Evolutionary conservation across 2,113 vertebrate species (phyloP).

Genomic region (Sorex fumeus): DNA sequence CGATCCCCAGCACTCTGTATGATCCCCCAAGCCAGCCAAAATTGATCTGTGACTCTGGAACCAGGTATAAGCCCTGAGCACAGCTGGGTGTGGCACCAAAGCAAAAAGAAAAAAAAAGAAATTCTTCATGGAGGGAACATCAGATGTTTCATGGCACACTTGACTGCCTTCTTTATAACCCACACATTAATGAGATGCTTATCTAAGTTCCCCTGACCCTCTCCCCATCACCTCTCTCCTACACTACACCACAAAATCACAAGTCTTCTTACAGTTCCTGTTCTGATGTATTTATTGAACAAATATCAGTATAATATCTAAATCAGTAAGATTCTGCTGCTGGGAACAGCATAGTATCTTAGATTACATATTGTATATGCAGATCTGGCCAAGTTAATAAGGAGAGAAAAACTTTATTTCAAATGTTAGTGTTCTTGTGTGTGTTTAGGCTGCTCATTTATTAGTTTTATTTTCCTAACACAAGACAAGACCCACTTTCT

Average conservation of each 20-base stretch:
- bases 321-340: background rate
- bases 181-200: background rate
- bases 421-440: background rate
- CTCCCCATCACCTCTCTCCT: background rate
- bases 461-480: constrained; percentile 52
- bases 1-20: no score
- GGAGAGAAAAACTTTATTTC: background rate
- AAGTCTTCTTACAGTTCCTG: background rate
- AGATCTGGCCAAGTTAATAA: constrained; percentile 31
- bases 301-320: background rate
- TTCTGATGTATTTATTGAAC: background rate
- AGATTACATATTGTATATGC: background rate
- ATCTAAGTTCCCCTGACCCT: background rate
- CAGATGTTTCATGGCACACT: background rate
- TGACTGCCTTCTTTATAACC: background rate
- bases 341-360: background rate
- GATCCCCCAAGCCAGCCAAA: no score
- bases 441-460: background rate
- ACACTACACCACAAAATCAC: background rate
- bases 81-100: no score
- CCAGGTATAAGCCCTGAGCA: no score
- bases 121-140: background rate
- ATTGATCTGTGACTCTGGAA: no score
- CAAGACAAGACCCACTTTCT: background rate
- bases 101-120: no score